phyloP scores from a whole-genome alignment of 1,140 invertebrate genomes.

The Colletes latitarsis region DNA sequence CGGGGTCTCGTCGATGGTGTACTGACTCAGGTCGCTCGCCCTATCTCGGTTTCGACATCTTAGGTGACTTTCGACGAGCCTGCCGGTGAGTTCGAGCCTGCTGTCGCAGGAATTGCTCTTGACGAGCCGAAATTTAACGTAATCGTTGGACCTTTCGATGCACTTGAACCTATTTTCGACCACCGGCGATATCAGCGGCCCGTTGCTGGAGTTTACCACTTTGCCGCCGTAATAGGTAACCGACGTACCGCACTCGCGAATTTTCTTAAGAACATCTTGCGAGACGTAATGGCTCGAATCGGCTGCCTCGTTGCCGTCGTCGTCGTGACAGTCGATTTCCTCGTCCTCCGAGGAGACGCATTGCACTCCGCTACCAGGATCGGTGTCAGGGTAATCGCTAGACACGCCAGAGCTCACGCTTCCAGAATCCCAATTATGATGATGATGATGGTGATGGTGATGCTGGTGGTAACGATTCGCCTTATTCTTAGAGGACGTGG shows the following conservation, averaged over 20 bases:
- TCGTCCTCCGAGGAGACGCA: conserved; percentile 78
- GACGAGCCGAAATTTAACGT: conserved; percentile 88
- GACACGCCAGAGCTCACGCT: conserved; percentile 82
- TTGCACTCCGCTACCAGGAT: conserved; percentile 75
- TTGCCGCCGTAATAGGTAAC: conserved; percentile 93
- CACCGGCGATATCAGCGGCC: conserved; percentile 84
- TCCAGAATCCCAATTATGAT: conserved; percentile 79
- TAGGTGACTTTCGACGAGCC: conserved; percentile 74
- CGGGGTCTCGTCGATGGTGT: conserved; percentile 73
- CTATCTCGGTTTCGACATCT: conserved; percentile 46
- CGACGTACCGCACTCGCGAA: conserved; percentile 91
- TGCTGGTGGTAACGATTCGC: conserved; percentile 59
- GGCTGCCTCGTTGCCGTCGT: conserved; percentile 65
- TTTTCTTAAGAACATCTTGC: conserved; percentile 91
- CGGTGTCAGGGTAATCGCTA: conserved; percentile 81
- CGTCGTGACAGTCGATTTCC: conserved; percentile 67
- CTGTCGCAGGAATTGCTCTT: conserved; percentile 93
- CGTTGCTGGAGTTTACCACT: conserved; percentile 86
- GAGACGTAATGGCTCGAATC: conserved; percentile 84
- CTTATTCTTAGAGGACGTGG: conserved; percentile 69
- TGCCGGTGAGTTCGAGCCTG: conserved; percentile 88
- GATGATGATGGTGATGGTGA: conserved; percentile 62
- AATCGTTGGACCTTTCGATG: conserved; percentile 79
- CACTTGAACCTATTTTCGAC: conserved; percentile 84
- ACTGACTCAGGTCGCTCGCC: conserved; percentile 65